phyloP scores from a whole-genome alignment of 2,888 invertebrate genomes.

The Xestia ashworthii region DNA sequence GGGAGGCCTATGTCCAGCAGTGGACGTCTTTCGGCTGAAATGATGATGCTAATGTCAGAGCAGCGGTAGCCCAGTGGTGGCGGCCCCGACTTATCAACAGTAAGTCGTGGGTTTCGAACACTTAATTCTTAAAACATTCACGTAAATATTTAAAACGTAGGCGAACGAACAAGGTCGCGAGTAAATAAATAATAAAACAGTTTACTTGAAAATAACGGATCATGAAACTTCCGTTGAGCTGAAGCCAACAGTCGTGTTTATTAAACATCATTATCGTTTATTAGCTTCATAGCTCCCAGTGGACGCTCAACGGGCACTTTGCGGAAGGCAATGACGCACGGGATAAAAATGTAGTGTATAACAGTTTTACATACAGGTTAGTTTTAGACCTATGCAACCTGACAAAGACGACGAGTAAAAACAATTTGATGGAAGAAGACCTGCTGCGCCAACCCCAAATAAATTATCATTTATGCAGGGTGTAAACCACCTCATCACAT shows the following conservation, averaged over 20 bases:
- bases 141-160: conserved; percentile 8
- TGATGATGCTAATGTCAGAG: too few relatives aligned
- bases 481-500: too few relatives aligned
- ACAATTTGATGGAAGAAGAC: background rate
- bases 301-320: conserved; percentile 26
- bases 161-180: conserved; percentile 7
- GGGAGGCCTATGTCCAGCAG: too few relatives aligned
- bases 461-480: too few relatives aligned
- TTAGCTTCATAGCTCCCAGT: conserved; percentile 6
- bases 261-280: conserved; percentile 46
- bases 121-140: background rate
- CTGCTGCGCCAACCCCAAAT: background rate
- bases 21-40: too few relatives aligned
- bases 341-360: background rate
- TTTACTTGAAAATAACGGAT: conserved; percentile 49
- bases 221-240: conserved; percentile 53
- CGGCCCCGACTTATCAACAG: too few relatives aligned
- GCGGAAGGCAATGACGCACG: background rate
- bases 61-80: too few relatives aligned
- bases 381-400: too few relatives aligned
- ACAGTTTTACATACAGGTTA: too few relatives aligned
- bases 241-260: conserved; percentile 43
- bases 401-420: too few relatives aligned
- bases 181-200: conserved; percentile 56
- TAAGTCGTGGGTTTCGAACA: too few relatives aligned